These are phyloP conservation scores for Dicycla oo DNA, from an alignment of 2,888 invertebrate species.

Conservation along the genomic window DNA sequence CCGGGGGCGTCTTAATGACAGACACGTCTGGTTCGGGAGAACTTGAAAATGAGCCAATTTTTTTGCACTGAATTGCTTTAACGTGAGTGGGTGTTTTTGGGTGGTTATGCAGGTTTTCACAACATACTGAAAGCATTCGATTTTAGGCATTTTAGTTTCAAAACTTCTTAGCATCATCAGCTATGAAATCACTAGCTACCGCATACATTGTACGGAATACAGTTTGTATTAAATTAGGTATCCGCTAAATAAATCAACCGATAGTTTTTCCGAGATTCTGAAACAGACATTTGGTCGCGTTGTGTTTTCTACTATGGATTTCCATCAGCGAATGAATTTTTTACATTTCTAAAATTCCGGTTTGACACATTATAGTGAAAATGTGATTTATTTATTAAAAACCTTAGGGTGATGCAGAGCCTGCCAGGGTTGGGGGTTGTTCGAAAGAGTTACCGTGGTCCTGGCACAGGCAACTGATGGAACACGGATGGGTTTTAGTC, in stretches of 20 bases:
- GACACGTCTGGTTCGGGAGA: conserved; percentile 11
- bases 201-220: not conserved
- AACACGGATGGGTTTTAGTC: no score
- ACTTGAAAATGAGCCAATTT: conserved; percentile 38
- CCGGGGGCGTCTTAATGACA: no score
- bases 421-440: no score
- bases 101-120: not conserved
- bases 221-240: not conserved
- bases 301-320: not conserved
- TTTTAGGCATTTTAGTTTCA: not conserved
- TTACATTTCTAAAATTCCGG: not conserved
- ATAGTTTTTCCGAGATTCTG: not conserved
- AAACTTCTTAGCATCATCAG: not conserved
- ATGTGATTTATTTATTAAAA: no score
- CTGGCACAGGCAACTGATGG: no score
- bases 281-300: not conserved
- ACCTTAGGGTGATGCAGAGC: no score
- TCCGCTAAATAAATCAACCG: not conserved
- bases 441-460: no score
- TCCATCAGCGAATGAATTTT: no score
- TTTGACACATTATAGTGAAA: no score
- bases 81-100: not conserved
- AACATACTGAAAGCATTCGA: not conserved
- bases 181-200: not conserved
- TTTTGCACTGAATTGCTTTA: conserved; percentile 14